Base-by-base conservation (phyloP, 2,113 vertebrate genomes). In the Pundamilia nyererei region DNA sequence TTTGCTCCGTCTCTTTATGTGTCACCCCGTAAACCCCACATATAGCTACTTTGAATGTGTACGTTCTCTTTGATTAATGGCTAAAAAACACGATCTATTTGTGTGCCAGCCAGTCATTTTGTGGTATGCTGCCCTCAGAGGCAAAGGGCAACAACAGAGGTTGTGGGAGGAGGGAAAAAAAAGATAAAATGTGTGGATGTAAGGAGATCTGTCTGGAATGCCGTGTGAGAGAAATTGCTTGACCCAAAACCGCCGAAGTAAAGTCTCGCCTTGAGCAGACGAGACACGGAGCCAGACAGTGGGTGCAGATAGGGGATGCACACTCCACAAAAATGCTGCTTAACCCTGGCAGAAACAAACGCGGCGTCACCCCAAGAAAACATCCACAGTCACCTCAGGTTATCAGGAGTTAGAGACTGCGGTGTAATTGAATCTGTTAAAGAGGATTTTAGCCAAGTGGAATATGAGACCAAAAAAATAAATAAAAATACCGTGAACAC, bases 131-230 rank as follows among this genome's bases (percentile, higher is more conserved):
- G 82, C 79, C 56, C 80, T 84, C 77, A 1, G 38, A 80, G 53
- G 65, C 45, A 77, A 80, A 87, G 33, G 82, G 31, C 38, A 65
- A 89, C 31, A 65, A 86, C 53, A 87, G 31, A 81, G 31, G 8
- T 55, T 45, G 5, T 26, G 31, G 70, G 15, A 79, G 35, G 45
- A 56, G 4, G 4, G 8, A 9, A 31, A 9, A 40, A 60, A 84
- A 75, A 11, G 7, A 10, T 5, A 33, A 83, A 79, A 86, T 86
- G 81, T 82, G 77, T 55, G 79, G 58, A 85, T 88, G 93, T 92
- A 94, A 94, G 85, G 79, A 85, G 89, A 94, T 94, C 90, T 79
- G 90, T 82, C 89, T 93, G 93, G 94, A 94, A 95, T 94, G 92
- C 47, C 42, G 47, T 38, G 86, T 80, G 81, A 93, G 91, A 87